These are phyloP conservation scores for Cladorhizidae sp. DNA, from an alignment of 37 sponge, comb jelly and placozoan genomes.

Conservation along the genomic window DNA sequence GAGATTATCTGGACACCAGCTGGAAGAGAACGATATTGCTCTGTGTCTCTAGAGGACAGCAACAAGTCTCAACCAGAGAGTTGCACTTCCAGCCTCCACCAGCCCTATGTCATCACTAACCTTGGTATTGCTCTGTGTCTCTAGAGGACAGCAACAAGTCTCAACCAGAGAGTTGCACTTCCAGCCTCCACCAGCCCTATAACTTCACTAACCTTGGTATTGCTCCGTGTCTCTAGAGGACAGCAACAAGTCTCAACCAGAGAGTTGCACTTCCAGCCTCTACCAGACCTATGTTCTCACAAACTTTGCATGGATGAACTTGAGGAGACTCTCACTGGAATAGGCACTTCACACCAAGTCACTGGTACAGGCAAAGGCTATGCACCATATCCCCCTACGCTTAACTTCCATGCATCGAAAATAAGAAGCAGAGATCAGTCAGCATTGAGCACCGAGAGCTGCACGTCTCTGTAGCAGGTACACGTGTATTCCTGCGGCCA, in stretches of 20 bases:
- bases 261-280: constrained; percentile 11
- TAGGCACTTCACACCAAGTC: constrained; percentile 8
- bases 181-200: too few relatives aligned
- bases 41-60: background rate
- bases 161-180: constrained; percentile 9
- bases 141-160: background rate
- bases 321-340: constrained; percentile 14
- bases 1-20: constrained; percentile 1
- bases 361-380: background rate
- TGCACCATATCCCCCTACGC: background rate
- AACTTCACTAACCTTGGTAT: too few relatives aligned
- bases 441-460: constrained; percentile 6
- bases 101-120: too few relatives aligned
- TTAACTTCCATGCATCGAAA: constrained; percentile 9
- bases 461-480: background rate
- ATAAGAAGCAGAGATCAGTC: background rate
- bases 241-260: constrained; percentile 11
- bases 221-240: background rate
- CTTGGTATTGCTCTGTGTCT: constrained; percentile 8
- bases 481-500: background rate
- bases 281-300: too few relatives aligned
- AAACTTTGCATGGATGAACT: constrained; percentile 6
- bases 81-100: constrained; percentile 19
- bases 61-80: constrained; percentile 5
- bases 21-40: constrained; percentile 11